Base-by-base conservation (phyloP, 2,888 invertebrate genomes). In the Amphimallon solstitiale region DNA sequence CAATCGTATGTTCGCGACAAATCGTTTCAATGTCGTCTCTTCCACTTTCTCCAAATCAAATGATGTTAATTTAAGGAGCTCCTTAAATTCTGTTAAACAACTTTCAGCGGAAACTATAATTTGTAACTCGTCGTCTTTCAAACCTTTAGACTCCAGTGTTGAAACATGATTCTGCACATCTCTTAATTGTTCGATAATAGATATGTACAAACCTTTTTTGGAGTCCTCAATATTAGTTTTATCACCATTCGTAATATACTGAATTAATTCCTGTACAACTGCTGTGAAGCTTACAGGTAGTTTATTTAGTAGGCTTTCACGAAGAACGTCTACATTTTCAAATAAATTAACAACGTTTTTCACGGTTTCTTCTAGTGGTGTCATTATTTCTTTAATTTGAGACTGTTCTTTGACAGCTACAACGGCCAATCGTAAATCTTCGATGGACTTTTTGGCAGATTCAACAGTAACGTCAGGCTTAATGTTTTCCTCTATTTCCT, bases 311-410 rank as follows among this genome's bases (percentile, higher is more conserved):
- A 14, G 35, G n/a, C 23, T 9, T 37, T 35, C 56, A n/a, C 37
- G 29, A 48, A 23, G 65, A 21, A 64, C 65, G 5, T 78, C 75
- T 49, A 81, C 77, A 35, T 76, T 75, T 70, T 82, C 82, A 56
- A 81, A 73, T 38, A 82, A 67, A 71, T 82, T 82, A 4, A 82
- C 77, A 2, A 78, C 80, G 69, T 82, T 82, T 62, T 81, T 82
- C 9, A 77, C 75, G 1, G 79, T 77, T 71, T 81, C 78, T 70
- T 82, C 82, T 14, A 81, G 69, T 29, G 76, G 76, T 73, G 81
- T 81, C 65, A 81, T 73, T 1, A 74, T 70, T 45, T 74, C 70
- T 68, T 81, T 81, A 4, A 81, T 70, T 60, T 74, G 65, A 0
- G 80, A 79, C 46, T 77, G 75, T 38, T 76, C 73, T 7, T 78